Conservation (phyloP, 2,797 vertebrate genomes). For the Pempheris klunzingeri region DNA sequence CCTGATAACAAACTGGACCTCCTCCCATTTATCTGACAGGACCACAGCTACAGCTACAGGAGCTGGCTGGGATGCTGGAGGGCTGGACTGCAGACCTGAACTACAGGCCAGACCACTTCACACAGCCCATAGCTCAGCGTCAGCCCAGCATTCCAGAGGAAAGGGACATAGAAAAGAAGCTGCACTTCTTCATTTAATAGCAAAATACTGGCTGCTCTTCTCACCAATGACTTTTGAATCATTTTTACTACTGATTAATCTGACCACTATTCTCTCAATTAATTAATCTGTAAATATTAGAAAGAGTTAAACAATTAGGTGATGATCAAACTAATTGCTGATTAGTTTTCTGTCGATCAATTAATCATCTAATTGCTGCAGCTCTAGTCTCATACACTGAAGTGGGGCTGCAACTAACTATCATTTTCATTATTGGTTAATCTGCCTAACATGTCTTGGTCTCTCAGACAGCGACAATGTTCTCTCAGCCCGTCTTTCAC, state of each 20-base stretch:
- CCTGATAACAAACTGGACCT: slow-evolving; percentile 49
- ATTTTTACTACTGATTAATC: too few relatives aligned
- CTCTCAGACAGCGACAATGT: not conserved
- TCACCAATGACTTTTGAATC: not conserved
- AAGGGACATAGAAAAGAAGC: not conserved
- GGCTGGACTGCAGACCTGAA: slow-evolving; percentile 1
- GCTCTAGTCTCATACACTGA: too few relatives aligned
- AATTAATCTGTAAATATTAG: too few relatives aligned
- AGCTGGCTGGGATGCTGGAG: slow-evolving; percentile 35
- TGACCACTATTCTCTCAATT: too few relatives aligned
- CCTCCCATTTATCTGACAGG: slow-evolving; percentile 37
- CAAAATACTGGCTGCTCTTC: not conserved
- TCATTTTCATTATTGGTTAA: too few relatives aligned
- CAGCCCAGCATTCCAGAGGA: not conserved
- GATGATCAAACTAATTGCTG: too few relatives aligned
- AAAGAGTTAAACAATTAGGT: too few relatives aligned
- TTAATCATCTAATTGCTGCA: too few relatives aligned
- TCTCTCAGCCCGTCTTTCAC: not conserved
- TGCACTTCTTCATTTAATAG: not conserved
- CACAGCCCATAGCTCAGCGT: slow-evolving; percentile 2
- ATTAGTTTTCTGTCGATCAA: too few relatives aligned
- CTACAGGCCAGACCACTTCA: not conserved
- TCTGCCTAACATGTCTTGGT: too few relatives aligned
- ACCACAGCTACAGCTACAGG: not conserved
- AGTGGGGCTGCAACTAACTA: too few relatives aligned